Percentiles rank a stretch among this genome's conserved stretches.
phyloP scores from a whole-genome alignment of 2,888 invertebrate genomes.

The Himalopsyche kuldschensis region DNA sequence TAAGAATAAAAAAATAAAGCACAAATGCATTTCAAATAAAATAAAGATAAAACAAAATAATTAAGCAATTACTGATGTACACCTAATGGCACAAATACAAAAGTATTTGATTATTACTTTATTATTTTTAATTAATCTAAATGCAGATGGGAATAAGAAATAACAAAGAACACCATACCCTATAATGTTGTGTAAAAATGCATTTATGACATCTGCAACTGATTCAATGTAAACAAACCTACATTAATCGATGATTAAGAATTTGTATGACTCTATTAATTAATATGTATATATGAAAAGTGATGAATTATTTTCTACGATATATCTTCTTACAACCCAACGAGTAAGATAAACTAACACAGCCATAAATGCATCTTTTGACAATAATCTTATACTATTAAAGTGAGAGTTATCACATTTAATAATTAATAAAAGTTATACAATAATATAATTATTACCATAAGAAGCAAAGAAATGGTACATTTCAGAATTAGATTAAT shows the following conservation, averaged over 20 bases:
- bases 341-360: constrained; percentile 8
- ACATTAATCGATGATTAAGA: neutral
- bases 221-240: neutral
- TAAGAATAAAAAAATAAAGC: constrained; percentile 16
- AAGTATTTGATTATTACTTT: neutral
- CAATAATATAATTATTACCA: constrained; percentile 8
- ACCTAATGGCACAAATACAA: neutral
- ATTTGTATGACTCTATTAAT: neutral
- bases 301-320: neutral
- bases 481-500: constrained; percentile 5
- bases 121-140: neutral
- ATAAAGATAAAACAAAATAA: neutral
- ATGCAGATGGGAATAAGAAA: neutral
- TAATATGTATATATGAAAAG: neutral
- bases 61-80: neutral
- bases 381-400: constrained; percentile 8
- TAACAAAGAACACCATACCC: constrained; percentile 30
- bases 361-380: constrained; percentile 31
- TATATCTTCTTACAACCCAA: constrained; percentile 4
- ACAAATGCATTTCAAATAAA: constrained; percentile 11
- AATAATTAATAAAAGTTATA: constrained; percentile 13
- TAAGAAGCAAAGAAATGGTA: constrained; percentile 9
- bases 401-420: constrained; percentile 3
- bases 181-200: constrained; percentile 17
- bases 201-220: constrained; percentile 16